A percentile compares a stretch with the other conserved stretches of the same genome.
phyloP scores from a whole-genome alignment of 2,797 vertebrate species.

The Podargus strigoides region DNA sequence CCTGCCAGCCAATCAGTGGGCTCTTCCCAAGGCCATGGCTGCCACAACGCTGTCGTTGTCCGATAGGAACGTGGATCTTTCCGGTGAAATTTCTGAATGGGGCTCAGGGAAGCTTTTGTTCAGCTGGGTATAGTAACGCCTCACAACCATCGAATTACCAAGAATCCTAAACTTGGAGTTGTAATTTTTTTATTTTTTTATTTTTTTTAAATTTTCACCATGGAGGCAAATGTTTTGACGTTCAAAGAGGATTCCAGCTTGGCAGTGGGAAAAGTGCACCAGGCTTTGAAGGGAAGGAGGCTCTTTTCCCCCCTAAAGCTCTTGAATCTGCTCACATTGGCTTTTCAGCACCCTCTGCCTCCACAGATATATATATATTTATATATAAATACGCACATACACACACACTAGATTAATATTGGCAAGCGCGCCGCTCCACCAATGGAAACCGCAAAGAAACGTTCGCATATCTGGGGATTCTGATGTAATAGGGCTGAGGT shows the following conservation, averaged over 20 bases:
- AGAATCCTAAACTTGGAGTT: not conserved
- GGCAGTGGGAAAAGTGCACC: not conserved
- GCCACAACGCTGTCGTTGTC: not conserved
- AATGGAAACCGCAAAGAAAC: slow-evolving; percentile 25
- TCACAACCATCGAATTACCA: not conserved
- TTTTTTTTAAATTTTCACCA: not conserved
- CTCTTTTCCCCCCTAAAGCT: not conserved
- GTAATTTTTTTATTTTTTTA: not conserved
- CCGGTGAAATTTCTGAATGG: not conserved
- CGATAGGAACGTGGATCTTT: not conserved
- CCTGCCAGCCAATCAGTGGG: not conserved
- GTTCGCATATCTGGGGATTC: slow-evolving; percentile 51
- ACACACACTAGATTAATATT: not conserved
- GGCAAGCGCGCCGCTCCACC: not conserved
- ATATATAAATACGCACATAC: not conserved
- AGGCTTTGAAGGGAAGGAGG: not conserved
- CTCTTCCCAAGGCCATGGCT: not conserved
- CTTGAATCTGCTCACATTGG: not conserved
- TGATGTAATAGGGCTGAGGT: slow-evolving; percentile 64
- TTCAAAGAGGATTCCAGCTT: not conserved
- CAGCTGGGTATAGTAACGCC: not conserved
- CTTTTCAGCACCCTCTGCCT: not conserved
- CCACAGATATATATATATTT: not conserved
- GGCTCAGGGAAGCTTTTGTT: not conserved
- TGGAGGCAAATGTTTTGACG: not conserved